These are phyloP conservation scores for Chunga burmeisteri DNA, from an alignment of 2,113 vertebrate species.

Conservation along the genomic window DNA sequence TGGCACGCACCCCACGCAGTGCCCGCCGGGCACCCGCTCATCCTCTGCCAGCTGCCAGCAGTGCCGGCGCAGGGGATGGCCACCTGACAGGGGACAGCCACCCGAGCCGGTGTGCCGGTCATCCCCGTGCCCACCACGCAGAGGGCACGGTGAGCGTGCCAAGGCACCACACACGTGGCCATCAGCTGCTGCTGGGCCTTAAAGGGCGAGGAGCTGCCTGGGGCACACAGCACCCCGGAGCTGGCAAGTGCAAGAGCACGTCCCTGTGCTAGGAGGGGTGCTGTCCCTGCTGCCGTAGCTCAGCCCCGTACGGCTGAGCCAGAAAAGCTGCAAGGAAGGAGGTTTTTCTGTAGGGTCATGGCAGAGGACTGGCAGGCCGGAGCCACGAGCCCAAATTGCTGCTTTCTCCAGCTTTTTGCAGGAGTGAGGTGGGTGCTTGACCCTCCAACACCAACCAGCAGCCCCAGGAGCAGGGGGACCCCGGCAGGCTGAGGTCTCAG, in stretches of 20 bases:
- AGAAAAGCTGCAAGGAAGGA: not conserved
- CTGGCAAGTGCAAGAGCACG: not conserved
- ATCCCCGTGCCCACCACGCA: not conserved
- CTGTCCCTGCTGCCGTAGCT: not conserved
- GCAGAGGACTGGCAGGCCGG: not conserved
- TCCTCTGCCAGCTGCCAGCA: slow-evolving; percentile 1
- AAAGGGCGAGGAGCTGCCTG: slow-evolving; percentile 46
- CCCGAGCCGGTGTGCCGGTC: fast-evolving
- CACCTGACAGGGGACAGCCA: not conserved
- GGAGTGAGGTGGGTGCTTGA: not conserved
- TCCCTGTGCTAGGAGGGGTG: not conserved
- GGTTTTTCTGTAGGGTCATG: not conserved
- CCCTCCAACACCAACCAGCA: not conserved
- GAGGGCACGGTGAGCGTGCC: slow-evolving; percentile 1
- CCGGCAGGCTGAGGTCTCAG: not conserved
- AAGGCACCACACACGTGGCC: slow-evolving; percentile 45
- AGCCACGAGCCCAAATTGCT: not conserved
- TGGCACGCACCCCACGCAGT: slow-evolving; percentile 9
- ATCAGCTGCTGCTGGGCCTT: slow-evolving; percentile 43
- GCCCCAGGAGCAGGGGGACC: not conserved
- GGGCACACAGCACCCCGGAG: not conserved
- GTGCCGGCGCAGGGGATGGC: not conserved
- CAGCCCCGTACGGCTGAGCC: fast-evolving
- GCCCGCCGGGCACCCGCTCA: not conserved
- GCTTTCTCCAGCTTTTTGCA: not conserved